Percentiles rank a stretch among this genome's conserved stretches.
Evolutionary conservation across 2,888 invertebrate species (phyloP).

Genomic region (Drosophila anomelani): DNA sequence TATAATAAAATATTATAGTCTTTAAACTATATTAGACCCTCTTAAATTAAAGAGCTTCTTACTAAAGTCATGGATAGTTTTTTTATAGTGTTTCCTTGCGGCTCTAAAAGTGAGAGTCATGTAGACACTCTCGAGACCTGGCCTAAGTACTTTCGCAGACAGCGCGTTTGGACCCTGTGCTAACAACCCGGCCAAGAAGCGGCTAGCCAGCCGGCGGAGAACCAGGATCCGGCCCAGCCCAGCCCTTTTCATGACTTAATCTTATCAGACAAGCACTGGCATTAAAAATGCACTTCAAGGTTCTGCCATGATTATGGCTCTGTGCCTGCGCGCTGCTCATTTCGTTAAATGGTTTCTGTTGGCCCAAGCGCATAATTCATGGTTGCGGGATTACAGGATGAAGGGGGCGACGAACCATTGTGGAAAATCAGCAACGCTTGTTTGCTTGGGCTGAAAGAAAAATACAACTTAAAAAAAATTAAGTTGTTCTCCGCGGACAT

Average conservation of each 20-base stretch:
- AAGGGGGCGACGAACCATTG: conserved; percentile 56
- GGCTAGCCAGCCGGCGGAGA: conserved; percentile 5
- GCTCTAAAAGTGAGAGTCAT: conserved; percentile 73
- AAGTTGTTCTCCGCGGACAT: conserved; percentile 72
- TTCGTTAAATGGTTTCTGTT: conserved; percentile 72
- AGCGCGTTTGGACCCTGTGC: conserved; percentile 52
- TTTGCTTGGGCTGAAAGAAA: conserved; percentile 39
- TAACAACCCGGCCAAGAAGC: conserved; percentile 61
- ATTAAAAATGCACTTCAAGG: conserved; percentile 80
- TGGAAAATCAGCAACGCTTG: conserved; percentile 77
- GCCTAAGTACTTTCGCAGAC: conserved; percentile 71
- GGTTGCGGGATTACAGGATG: conserved; percentile 74
- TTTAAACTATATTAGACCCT: too few relatives aligned
- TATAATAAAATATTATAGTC: too few relatives aligned
- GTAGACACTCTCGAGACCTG: conserved; percentile 76
- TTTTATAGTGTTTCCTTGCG: conserved; percentile 36
- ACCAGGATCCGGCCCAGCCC: conserved; percentile 40
- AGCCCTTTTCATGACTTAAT: conserved; percentile 76
- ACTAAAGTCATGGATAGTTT: background rate
- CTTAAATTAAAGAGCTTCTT: background rate
- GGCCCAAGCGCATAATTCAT: conserved; percentile 68
- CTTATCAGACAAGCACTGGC: conserved; percentile 79
- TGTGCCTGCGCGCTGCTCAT: conserved; percentile 50
- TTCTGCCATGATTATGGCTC: conserved; percentile 70
- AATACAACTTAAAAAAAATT: conserved; percentile 47